These are phyloP conservation scores for Melipona quadrifasciata DNA, from an alignment of 1,140 invertebrate genomes.

Conservation along the genomic window DNA sequence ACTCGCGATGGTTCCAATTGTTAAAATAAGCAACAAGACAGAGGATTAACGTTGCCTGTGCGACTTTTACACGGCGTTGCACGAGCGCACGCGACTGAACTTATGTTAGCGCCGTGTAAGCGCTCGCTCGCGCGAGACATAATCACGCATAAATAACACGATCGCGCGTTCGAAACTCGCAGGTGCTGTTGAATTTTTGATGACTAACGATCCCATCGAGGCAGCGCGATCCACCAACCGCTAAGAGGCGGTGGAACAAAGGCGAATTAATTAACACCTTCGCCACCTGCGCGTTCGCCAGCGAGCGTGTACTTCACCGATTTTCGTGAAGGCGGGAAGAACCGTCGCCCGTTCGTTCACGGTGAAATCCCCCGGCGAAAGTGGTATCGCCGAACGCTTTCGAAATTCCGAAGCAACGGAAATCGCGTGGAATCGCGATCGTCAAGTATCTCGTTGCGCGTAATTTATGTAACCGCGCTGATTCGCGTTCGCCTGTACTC, in stretches of 20 bases:
- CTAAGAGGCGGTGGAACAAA: conserved; percentile 61
- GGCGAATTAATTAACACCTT: conserved; percentile 66
- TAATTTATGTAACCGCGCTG: conserved; percentile 38
- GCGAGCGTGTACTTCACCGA: neutral
- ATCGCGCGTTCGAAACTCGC: conserved; percentile 20
- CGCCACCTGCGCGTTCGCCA: conserved; percentile 54
- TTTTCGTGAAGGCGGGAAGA: neutral
- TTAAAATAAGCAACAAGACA: neutral
- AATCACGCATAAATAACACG: conserved; percentile 49
- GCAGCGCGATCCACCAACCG: conserved; percentile 48
- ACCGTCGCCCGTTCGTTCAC: neutral
- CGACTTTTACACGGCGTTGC: neutral
- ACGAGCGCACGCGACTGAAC: conserved; percentile 12
- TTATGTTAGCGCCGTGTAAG: neutral
- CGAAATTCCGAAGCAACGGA: conserved; percentile 23
- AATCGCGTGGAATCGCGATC: conserved; percentile 18
- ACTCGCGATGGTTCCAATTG: no score
- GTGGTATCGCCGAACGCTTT: conserved; percentile 17
- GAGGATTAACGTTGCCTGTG: neutral
- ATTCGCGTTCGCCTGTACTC: neutral
- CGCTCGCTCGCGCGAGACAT: neutral
- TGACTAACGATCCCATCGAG: conserved; percentile 62
- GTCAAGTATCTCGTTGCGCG: conserved; percentile 32
- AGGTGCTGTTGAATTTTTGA: conserved; percentile 63
- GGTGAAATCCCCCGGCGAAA: conserved; percentile 2